phyloP scores from a whole-genome alignment of 2,888 invertebrate species.

The Scaptomyza caliginosa region DNA sequence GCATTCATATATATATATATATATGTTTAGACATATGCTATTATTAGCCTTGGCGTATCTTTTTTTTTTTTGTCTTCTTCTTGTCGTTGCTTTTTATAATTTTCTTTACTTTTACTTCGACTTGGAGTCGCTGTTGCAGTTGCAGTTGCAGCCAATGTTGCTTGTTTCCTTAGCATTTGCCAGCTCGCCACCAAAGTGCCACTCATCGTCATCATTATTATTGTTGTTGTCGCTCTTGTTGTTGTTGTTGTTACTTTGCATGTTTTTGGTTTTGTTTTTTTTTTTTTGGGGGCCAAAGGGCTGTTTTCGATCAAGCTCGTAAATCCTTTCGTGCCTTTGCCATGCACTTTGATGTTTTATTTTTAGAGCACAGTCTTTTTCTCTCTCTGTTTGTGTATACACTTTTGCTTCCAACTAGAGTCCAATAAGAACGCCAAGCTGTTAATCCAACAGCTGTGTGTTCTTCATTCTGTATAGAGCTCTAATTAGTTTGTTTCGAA shows the following conservation, averaged over 20 bases:
- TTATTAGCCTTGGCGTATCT: constrained; percentile 62
- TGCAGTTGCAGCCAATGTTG: constrained; percentile 38
- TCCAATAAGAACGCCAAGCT: constrained; percentile 10
- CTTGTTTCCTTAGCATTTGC: constrained; percentile 49
- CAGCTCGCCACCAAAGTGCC: constrained; percentile 48
- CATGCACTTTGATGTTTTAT: constrained; percentile 66
- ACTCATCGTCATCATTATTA: constrained; percentile 55
- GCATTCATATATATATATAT: constrained; percentile 18
- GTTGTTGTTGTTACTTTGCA: constrained; percentile 45
- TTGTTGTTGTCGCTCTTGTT: constrained; percentile 22
- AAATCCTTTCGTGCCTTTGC: constrained; percentile 70
- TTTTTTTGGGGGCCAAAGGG: constrained; percentile 47
- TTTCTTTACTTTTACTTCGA: constrained; percentile 58
- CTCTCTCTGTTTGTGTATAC: neutral
- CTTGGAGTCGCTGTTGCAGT: constrained; percentile 24
- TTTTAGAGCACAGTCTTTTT: constrained; percentile 35
- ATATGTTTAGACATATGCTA: constrained; percentile 44
- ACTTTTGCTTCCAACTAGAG: neutral
- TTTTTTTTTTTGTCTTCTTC: constrained; percentile 18
- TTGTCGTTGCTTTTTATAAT: constrained; percentile 52
- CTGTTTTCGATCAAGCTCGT: constrained; percentile 74
- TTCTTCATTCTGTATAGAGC: constrained; percentile 18
- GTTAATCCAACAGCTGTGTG: constrained; percentile 29
- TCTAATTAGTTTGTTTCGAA: constrained; percentile 25
- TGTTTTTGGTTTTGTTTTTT: constrained; percentile 41